phyloP scores from a whole-genome alignment of 2,888 invertebrate species.

The Glyphotaelius pellucidus region DNA sequence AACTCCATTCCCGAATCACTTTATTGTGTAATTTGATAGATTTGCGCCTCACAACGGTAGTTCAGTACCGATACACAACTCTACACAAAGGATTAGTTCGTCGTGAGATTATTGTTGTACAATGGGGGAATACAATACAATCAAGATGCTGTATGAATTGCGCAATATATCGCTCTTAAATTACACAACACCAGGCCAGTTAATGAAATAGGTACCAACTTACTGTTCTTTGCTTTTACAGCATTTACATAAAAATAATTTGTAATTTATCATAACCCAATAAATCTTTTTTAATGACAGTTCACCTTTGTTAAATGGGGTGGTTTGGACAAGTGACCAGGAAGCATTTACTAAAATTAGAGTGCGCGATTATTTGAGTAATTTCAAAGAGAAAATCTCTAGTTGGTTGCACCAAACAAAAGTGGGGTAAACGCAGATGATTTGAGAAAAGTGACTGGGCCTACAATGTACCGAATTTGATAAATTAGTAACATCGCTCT shows the following conservation, averaged over 20 bases:
- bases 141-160: conserved; percentile 12
- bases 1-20: conserved; percentile 39
- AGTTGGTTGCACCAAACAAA: too few relatives aligned
- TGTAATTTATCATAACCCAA: too few relatives aligned
- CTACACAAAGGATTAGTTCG: conserved; percentile 20
- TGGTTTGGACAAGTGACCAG: too few relatives aligned
- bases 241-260: not conserved
- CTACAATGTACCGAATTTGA: too few relatives aligned
- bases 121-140: not conserved
- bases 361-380: too few relatives aligned
- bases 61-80: not conserved
- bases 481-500: too few relatives aligned
- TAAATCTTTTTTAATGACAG: too few relatives aligned
- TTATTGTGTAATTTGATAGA: conserved; percentile 41
- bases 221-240: not conserved
- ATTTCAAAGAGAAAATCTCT: too few relatives aligned
- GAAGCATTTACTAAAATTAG: too few relatives aligned
- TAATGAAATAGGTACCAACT: not conserved
- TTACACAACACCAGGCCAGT: not conserved
- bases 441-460: too few relatives aligned
- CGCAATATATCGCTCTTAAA: not conserved
- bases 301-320: too few relatives aligned
- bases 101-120: not conserved
- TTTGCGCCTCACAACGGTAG: conserved; percentile 37
- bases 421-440: too few relatives aligned